Conservation (phyloP, 1,140 invertebrate genomes). For the Monochamus saltuarius region DNA sequence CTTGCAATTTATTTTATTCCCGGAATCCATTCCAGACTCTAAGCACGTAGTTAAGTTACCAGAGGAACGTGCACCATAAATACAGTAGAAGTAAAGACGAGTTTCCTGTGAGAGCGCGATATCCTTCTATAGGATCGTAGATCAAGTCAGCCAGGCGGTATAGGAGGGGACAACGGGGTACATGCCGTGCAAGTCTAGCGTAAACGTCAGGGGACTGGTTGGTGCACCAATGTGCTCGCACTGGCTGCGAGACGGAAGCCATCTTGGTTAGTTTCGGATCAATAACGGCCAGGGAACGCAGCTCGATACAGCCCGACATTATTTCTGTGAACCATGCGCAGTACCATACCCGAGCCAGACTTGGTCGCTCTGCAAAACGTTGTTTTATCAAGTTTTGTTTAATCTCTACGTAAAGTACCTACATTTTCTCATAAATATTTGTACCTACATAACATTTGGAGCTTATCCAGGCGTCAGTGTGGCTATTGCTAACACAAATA, state of each 20-base stretch:
- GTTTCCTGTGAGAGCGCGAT: conserved; percentile 23
- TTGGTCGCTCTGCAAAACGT: too few relatives aligned
- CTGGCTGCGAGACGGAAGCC: conserved; percentile 41
- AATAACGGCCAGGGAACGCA: conserved; percentile 39
- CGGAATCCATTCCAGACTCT: conserved; percentile 47
- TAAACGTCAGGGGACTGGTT: conserved; percentile 30
- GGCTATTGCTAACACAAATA: too few relatives aligned
- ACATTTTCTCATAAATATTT: too few relatives aligned
- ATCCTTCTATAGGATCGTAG: conserved; percentile 40
- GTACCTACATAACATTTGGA: too few relatives aligned
- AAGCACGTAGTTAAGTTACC: conserved; percentile 39
- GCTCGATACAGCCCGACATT: conserved; percentile 39
- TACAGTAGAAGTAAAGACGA: conserved; percentile 14
- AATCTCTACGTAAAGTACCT: too few relatives aligned
- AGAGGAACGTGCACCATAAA: conserved; percentile 28
- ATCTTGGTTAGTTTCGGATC: conserved; percentile 43
- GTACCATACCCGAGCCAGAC: background rate
- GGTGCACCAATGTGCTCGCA: conserved; percentile 36
- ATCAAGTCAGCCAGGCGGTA: conserved; percentile 31
- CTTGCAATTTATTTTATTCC: conserved; percentile 51
- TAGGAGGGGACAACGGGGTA: conserved; percentile 16
- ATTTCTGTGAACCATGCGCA: conserved; percentile 22
- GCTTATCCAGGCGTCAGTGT: too few relatives aligned
- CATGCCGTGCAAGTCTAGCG: conserved; percentile 35
- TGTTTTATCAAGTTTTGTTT: too few relatives aligned